Percentiles rank a stretch among this genome's conserved stretches.
Evolutionary conservation across 1,140 invertebrate species (phyloP).

Genomic region (Monomorium pharaonis): DNA sequence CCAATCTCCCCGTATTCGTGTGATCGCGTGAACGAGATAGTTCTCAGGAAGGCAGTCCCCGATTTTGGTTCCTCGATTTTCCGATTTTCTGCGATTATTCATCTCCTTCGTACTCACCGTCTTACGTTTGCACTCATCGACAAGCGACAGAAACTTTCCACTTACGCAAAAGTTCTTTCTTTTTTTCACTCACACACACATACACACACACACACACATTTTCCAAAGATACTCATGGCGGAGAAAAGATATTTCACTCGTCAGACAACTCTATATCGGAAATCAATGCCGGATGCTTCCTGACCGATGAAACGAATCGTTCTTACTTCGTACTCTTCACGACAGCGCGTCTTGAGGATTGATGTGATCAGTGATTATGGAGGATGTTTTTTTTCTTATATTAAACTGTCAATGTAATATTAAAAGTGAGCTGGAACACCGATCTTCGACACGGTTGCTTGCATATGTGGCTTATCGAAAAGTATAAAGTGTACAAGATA

Average conservation of each 20-base stretch:
- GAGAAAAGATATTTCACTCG: not conserved
- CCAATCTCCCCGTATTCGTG: conserved; percentile 15
- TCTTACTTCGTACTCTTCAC: conserved; percentile 49
- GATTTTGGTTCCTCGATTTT: not conserved
- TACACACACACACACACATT: not conserved
- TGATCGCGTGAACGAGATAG: conserved; percentile 5
- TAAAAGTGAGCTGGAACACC: not conserved
- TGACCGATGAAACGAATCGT: conserved; percentile 18
- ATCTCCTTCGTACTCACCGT: conserved; percentile 29
- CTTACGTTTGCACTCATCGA: conserved; percentile 4
- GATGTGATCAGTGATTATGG: not conserved
- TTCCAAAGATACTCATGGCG: not conserved
- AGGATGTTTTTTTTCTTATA: not conserved
- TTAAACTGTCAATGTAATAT: conserved; percentile 7
- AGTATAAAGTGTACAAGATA: not conserved
- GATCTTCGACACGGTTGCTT: not conserved
- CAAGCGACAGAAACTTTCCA: conserved; percentile 2
- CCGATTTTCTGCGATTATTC: conserved; percentile 1
- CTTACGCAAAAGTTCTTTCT: not conserved
- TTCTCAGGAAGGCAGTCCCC: not conserved
- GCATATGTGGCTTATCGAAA: not conserved
- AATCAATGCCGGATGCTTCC: not conserved
- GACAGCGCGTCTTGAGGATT: conserved; percentile 8
- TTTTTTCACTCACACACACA: not conserved
- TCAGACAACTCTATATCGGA: conserved; percentile 10